Base-by-base conservation (phyloP, 2,888 invertebrate genomes). In the Drosophila subquinaria region DNA sequence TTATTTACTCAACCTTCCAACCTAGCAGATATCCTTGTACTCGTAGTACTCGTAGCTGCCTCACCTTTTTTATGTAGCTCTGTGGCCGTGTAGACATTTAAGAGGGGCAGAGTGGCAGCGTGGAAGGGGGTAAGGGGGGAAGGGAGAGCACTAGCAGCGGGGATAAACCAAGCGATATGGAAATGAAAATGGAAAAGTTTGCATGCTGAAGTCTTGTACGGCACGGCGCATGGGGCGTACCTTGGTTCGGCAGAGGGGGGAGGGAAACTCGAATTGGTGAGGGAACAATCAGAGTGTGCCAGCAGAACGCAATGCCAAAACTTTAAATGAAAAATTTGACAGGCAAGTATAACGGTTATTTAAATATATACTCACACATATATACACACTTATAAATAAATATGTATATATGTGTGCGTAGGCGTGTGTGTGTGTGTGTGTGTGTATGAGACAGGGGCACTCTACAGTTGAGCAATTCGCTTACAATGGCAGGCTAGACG, bases 311-410 rank as follows among this genome's bases (percentile, higher is more conserved):
- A 47, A 51, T 61, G 56, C 51, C 57, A 85, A 78, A 90, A 90
- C 83, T 90, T 88, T 90, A 88, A 88, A 90, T 90, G 87, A 80
- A 73, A 90, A 85, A 85, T 88, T 90, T 90, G 87, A 90, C 90
- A 88, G 81, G 71, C 73, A 67, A 86, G 74, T 77, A 78, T 77
- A 88, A 88, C 82, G 78, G 69, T 72, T 88, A 88, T 87, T 87
- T 89, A 88, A 89, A 90, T 89, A 72, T 70, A 73, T 71, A 64
- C 63, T 43, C 64, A 42, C 35, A 40, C 42, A 3, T 38, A 10
- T 13, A 38, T 30, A 27, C 8, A 27, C 13, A 30, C 8, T 5
- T 27, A 27, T 27, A 27, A 27, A 30, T 8, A 30, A 30, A 23
- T 23, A 33, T 33, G 45, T 74, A 43, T 15, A 23, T 45, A 50